Evolutionary conservation across 1,140 invertebrate genomes (phyloP).

Genomic region (Rhagoletis pomonella): DNA sequence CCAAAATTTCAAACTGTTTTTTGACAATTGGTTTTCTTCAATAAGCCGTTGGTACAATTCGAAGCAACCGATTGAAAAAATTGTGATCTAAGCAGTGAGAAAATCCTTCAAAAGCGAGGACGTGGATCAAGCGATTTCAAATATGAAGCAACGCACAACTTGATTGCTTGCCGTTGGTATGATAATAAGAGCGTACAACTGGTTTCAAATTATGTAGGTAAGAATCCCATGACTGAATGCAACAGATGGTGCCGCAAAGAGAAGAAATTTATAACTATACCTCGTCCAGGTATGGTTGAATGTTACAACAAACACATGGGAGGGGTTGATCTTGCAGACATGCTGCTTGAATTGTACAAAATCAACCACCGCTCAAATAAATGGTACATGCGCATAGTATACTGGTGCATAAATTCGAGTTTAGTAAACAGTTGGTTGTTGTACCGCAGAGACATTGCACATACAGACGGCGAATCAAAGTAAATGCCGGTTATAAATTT

Average conservation of each 20-base stretch:
- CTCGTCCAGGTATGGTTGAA: background rate
- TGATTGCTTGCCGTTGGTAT: background rate
- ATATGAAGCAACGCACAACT: slow-evolving; percentile 53
- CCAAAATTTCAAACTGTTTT: slow-evolving; percentile 51
- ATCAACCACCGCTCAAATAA: no score
- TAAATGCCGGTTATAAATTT: background rate
- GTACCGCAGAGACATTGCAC: no score
- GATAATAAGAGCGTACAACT: background rate
- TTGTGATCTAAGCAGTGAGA: slow-evolving; percentile 52
- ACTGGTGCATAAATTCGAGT: no score
- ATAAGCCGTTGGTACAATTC: slow-evolving; percentile 1
- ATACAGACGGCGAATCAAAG: no score
- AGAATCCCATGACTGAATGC: slow-evolving; percentile 34
- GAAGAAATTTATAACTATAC: slow-evolving; percentile 53
- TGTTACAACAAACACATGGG: no score
- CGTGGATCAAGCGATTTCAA: slow-evolving; percentile 53
- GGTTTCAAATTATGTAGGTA: slow-evolving; percentile 49
- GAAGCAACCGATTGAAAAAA: slow-evolving; percentile 55
- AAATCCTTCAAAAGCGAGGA: slow-evolving; percentile 44
- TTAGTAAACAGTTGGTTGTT: no score
- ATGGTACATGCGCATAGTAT: background rate
- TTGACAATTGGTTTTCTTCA: background rate
- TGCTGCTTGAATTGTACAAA: no score
- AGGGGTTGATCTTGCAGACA: no score
- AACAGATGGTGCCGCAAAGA: slow-evolving; percentile 52